These are phyloP conservation scores for Spodoptera picta DNA, from an alignment of 2,888 invertebrate species.

Conservation along the genomic window DNA sequence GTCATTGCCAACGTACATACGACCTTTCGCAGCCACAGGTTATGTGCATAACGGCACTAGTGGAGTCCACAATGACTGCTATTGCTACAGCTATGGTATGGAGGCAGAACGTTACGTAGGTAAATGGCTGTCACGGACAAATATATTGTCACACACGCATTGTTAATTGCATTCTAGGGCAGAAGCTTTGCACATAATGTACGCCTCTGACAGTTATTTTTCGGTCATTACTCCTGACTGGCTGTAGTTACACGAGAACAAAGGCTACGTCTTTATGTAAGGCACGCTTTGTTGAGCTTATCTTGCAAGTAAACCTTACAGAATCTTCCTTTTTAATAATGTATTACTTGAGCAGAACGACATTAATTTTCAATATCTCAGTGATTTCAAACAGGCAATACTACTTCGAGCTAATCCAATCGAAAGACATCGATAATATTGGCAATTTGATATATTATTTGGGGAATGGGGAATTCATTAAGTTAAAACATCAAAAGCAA, in stretches of 20 bases:
- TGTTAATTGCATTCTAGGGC: conserved; percentile 65
- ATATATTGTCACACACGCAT: conserved; percentile 63
- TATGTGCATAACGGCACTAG: conserved; percentile 50
- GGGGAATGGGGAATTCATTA: conserved; percentile 29
- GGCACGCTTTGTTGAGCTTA: conserved; percentile 31
- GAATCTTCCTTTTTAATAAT: not conserved
- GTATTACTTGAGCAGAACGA: conserved; percentile 6
- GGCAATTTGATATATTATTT: conserved; percentile 16
- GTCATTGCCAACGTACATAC: conserved; percentile 51
- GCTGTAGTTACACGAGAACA: conserved; percentile 25
- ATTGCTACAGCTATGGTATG: conserved; percentile 47
- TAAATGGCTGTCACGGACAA: conserved; percentile 60
- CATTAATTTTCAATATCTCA: no score
- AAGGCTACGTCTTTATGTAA: conserved; percentile 29
- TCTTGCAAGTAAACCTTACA: conserved; percentile 20
- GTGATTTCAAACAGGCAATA: not conserved
- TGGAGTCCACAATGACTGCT: conserved; percentile 51
- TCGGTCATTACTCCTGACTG: conserved; percentile 46
- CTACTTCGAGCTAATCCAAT: not conserved
- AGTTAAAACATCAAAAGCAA: conserved; percentile 39
- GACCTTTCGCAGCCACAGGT: conserved; percentile 39
- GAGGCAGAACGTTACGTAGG: conserved; percentile 51
- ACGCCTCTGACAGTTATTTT: conserved; percentile 40
- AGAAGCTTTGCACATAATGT: conserved; percentile 36
- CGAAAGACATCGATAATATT: conserved; percentile 17